Percentiles rank a stretch among this genome's conserved stretches.
phyloP scores from a whole-genome alignment of 2,797 vertebrate species.

The Remorina albescens region DNA sequence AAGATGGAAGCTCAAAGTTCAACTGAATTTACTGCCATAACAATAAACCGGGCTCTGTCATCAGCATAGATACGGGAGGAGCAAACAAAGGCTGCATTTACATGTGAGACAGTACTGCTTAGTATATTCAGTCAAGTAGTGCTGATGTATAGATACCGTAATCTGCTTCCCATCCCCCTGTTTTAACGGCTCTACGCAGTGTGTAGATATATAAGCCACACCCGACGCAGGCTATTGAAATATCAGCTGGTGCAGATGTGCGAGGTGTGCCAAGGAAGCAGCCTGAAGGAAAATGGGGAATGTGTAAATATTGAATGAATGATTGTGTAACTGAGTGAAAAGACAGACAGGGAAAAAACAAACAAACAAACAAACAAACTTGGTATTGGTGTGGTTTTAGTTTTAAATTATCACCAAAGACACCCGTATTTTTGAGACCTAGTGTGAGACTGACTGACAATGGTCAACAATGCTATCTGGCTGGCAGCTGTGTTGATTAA shows the following conservation, averaged over 20 bases:
- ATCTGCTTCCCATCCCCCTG: slow-evolving; percentile 70
- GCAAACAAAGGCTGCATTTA: slow-evolving; percentile 76
- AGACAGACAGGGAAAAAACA: too few relatives aligned
- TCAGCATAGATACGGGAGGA: slow-evolving; percentile 66
- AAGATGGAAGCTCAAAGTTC: slow-evolving; percentile 82
- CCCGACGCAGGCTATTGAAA: slow-evolving; percentile 72
- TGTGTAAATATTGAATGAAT: slow-evolving; percentile 46
- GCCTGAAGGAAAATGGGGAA: slow-evolving; percentile 40
- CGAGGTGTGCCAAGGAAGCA: slow-evolving; percentile 41
- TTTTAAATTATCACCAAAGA: slow-evolving; percentile 11
- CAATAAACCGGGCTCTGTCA: slow-evolving; percentile 71
- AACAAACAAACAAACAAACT: background rate
- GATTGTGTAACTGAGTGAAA: slow-evolving; percentile 16
- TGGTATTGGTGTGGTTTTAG: background rate
- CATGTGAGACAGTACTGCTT: slow-evolving; percentile 64
- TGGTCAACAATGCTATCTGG: slow-evolving; percentile 47
- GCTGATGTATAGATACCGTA: slow-evolving; percentile 74
- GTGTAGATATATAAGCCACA: slow-evolving; percentile 73
- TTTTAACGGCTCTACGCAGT: slow-evolving; percentile 63
- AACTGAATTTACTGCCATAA: slow-evolving; percentile 76
- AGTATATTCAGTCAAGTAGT: slow-evolving; percentile 66
- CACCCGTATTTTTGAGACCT: slow-evolving; percentile 67
- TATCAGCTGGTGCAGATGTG: slow-evolving; percentile 71
- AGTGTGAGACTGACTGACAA: slow-evolving; percentile 82
- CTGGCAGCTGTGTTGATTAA: slow-evolving; percentile 59